Evolutionary conservation across 2,113 vertebrate species (phyloP).

Genomic region (Xenopus borealis): DNA sequence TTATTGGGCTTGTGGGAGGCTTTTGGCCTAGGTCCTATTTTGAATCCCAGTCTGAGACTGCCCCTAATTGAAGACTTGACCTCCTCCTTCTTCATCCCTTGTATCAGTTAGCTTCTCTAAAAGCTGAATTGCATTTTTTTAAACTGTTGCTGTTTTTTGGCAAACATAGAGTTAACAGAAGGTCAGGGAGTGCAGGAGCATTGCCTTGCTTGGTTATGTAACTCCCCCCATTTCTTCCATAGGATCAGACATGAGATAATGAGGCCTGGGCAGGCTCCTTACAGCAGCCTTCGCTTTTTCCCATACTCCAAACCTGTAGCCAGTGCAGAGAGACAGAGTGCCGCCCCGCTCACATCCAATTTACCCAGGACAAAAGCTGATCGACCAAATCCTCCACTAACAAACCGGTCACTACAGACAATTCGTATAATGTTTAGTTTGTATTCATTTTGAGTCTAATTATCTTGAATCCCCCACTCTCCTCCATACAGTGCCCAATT

Average conservation of each 20-base stretch:
- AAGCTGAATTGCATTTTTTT: no score
- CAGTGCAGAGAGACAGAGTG: constrained; percentile 81
- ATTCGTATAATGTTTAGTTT: constrained; percentile 81
- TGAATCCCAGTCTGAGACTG: no score
- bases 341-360: constrained; percentile 88
- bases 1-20: no score
- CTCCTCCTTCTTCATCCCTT: no score
- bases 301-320: constrained; percentile 83
- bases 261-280: constrained; percentile 70
- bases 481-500: constrained; percentile 86
- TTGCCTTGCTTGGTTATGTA: constrained; percentile 63
- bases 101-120: no score
- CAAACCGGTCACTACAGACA: constrained; percentile 77
- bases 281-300: constrained; percentile 66
- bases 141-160: background rate
- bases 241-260: constrained; percentile 83
- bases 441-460: constrained; percentile 89
- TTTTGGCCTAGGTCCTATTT: no score
- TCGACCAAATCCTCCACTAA: constrained; percentile 80
- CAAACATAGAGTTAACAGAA: constrained; percentile 10
- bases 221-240: constrained; percentile 66
- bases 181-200: background rate
- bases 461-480: constrained; percentile 87
- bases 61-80: no score
- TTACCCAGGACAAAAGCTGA: constrained; percentile 90